Percentiles rank a stretch among this genome's conserved stretches.
These are phyloP conservation scores for Coptodon bakossiorum DNA, from an alignment of 2,113 vertebrate genomes.

Conservation along the genomic window DNA sequence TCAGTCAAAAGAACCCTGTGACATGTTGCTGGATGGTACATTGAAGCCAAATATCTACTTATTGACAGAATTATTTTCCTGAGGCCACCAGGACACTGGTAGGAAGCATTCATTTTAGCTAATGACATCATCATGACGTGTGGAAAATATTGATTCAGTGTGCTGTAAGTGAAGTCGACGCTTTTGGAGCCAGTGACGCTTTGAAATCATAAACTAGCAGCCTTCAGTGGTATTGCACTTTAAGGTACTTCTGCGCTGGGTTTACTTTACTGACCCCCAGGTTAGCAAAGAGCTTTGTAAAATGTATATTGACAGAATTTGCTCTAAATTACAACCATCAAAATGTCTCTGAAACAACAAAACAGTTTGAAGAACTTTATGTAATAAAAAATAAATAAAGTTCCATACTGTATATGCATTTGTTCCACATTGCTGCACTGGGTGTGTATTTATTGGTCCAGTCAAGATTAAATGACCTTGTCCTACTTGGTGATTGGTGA, in stretches of 20 bases:
- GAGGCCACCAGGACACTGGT: neutral
- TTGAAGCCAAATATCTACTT: neutral
- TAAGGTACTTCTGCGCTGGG: neutral
- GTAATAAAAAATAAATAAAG: neutral
- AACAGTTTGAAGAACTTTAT: neutral
- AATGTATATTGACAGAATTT: neutral
- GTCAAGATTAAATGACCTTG: slow-evolving; percentile 64
- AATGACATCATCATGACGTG: neutral
- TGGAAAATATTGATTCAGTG: neutral
- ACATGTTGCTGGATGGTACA: neutral
- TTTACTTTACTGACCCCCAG: neutral
- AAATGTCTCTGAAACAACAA: neutral
- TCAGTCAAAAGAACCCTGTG: neutral
- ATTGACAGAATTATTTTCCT: neutral
- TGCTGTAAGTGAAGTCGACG: fast-evolving
- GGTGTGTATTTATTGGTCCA: neutral
- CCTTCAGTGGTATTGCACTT: neutral
- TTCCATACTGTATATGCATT: neutral
- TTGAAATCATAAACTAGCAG: neutral
- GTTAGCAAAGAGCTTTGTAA: neutral
- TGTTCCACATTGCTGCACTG: neutral
- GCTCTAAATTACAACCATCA: neutral
- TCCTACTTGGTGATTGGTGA: slow-evolving; percentile 64
- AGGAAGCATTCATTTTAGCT: neutral
- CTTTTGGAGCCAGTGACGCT: neutral